A percentile compares a stretch with the other conserved stretches of the same genome.
These are phyloP conservation scores for Megaceryle maxima DNA, from an alignment of 2,113 vertebrate genomes.

Conservation along the genomic window DNA sequence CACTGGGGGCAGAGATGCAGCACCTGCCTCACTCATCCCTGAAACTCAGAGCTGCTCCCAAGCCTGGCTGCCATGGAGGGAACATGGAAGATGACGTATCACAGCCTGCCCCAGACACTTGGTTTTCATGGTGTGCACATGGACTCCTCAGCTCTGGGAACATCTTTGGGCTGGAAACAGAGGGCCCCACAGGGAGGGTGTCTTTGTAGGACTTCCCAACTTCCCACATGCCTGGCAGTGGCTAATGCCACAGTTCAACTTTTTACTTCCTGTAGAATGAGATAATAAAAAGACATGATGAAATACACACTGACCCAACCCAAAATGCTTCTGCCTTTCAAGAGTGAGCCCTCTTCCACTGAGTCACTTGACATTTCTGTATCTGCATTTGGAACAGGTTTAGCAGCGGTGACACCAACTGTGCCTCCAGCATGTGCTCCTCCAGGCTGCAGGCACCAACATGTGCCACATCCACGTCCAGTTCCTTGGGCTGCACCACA, in stretches of 20 bases:
- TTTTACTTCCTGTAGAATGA: background rate
- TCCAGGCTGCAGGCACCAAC: rapidly evolving
- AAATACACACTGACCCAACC: background rate
- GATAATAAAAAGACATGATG: rapidly evolving
- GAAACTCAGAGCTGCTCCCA: background rate
- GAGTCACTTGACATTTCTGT: rapidly evolving
- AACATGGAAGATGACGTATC: rapidly evolving
- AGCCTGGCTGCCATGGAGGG: background rate
- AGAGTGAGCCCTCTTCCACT: rapidly evolving
- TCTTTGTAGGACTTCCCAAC: background rate
- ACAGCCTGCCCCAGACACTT: rapidly evolving
- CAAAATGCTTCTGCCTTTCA: background rate
- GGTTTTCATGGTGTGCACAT: background rate
- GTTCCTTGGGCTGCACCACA: background rate
- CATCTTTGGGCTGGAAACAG: rapidly evolving
- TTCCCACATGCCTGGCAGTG: background rate
- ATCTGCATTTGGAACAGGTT: background rate
- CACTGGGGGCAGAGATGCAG: background rate
- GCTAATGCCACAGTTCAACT: background rate
- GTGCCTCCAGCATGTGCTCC: background rate
- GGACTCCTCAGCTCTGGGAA: background rate
- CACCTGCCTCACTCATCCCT: background rate
- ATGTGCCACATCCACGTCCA: rapidly evolving
- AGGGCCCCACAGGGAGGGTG: rapidly evolving
- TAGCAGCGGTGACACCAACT: background rate